Percentiles rank a stretch among this genome's conserved stretches.
Conservation (phyloP, 2,113 vertebrate genomes). For the Pedionomus torquatus region DNA sequence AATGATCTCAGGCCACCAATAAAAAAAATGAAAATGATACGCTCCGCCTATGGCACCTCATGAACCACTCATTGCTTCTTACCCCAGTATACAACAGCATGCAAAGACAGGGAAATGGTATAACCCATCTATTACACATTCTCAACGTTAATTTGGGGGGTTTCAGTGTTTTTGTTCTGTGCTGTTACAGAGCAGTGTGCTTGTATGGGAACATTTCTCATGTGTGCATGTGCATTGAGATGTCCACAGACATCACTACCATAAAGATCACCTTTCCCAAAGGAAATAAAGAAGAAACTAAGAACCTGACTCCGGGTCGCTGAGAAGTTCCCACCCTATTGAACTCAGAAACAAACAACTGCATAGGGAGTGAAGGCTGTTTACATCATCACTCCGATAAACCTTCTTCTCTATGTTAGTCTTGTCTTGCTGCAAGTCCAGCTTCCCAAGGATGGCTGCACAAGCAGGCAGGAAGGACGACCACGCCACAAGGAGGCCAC, state of each 20-base stretch:
- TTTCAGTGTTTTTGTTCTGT: background rate
- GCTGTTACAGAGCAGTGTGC: background rate
- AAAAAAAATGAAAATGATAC: background rate
- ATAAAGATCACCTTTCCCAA: background rate
- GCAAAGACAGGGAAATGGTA: background rate
- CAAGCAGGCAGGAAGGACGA: background rate
- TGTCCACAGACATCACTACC: background rate
- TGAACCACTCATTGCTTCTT: background rate
- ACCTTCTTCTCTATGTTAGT: background rate
- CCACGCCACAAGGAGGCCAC: background rate
- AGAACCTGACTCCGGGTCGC: background rate
- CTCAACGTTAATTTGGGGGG: background rate
- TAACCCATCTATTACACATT: background rate
- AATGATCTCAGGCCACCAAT: background rate
- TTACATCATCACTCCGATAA: background rate
- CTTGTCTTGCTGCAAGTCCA: background rate
- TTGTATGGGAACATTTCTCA: background rate
- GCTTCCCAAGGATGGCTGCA: background rate
- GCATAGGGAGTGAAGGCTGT: background rate
- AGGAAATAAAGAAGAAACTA: background rate
- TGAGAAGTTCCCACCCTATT: background rate
- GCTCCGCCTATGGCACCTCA: background rate
- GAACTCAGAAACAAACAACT: background rate
- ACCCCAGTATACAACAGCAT: background rate
- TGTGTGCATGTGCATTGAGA: accelerated